These are phyloP conservation scores for Acanthopagrus latus DNA, from an alignment of 2,797 vertebrate species.

Conservation along the genomic window DNA sequence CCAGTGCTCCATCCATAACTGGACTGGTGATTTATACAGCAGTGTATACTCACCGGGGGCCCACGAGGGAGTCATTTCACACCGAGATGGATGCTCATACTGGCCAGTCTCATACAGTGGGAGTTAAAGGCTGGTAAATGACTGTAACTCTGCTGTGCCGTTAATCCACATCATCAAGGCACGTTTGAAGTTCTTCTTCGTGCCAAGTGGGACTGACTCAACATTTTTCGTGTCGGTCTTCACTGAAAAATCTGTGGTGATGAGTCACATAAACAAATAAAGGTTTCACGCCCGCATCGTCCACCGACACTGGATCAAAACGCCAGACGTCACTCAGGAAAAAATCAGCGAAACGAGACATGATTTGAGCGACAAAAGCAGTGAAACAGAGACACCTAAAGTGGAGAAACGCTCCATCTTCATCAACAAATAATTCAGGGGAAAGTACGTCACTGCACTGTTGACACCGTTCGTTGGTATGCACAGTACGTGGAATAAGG, in stretches of 20 bases:
- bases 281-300: not conserved
- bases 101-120: slow-evolving; percentile 33
- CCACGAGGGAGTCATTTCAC: slow-evolving; percentile 45
- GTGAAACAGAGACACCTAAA: not conserved
- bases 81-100: slow-evolving; percentile 41
- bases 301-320: not conserved
- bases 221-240: slow-evolving; percentile 43
- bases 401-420: not conserved
- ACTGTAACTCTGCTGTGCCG: slow-evolving; percentile 30
- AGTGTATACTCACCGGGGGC: slow-evolving; percentile 30
- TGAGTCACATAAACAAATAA: slow-evolving; percentile 5
- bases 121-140: slow-evolving; percentile 41
- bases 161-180: slow-evolving; percentile 52
- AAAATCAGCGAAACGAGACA: not conserved
- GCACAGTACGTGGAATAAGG: not conserved
- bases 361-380: not conserved
- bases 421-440: not conserved
- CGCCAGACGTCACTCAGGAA: not conserved
- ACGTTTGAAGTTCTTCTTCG: slow-evolving; percentile 26
- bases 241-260: not conserved
- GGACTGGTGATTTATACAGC: slow-evolving; percentile 57
- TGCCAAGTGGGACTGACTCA: slow-evolving; percentile 24
- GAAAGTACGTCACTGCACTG: not conserved
- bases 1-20: slow-evolving; percentile 44
- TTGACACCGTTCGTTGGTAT: not conserved